These are phyloP conservation scores for Ganaspis sp. DNA, from an alignment of 1,140 invertebrate genomes.

Conservation along the genomic window DNA sequence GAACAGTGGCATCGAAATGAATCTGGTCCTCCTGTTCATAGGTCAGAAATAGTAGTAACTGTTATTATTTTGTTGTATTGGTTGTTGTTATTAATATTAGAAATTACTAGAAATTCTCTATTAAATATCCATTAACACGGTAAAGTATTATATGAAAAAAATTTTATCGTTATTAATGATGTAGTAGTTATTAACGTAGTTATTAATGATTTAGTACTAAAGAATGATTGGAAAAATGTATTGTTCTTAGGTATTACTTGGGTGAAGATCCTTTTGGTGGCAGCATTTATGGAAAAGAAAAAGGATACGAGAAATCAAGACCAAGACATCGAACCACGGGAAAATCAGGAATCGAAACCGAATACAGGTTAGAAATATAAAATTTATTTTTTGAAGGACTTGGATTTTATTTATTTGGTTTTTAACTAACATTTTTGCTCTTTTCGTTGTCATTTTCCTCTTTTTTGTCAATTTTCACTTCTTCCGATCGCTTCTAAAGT, in stretches of 20 bases:
- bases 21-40: constrained; percentile 73
- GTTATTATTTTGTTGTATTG: too few relatives aligned
- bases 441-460: background rate
- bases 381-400: background rate
- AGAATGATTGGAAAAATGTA: background rate
- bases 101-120: too few relatives aligned
- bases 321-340: constrained; percentile 65
- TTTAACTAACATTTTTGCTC: constrained; percentile 5
- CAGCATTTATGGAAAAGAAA: constrained; percentile 87
- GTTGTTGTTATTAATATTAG: too few relatives aligned
- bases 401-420: background rate
- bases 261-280: constrained; percentile 89
- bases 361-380: constrained; percentile 65
- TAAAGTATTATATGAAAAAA: too few relatives aligned
- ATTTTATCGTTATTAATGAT: too few relatives aligned
- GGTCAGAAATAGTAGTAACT: background rate
- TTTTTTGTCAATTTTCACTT: background rate
- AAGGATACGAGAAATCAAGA: constrained; percentile 83
- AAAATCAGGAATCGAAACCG: constrained; percentile 54
- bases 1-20: constrained; percentile 64
- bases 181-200: too few relatives aligned
- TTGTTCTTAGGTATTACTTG: constrained; percentile 84
- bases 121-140: too few relatives aligned
- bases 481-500: background rate
- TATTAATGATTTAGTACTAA: too few relatives aligned